These are phyloP conservation scores for Odontesthes bonariensis DNA, from an alignment of 2,113 vertebrate genomes.

Conservation along the genomic window DNA sequence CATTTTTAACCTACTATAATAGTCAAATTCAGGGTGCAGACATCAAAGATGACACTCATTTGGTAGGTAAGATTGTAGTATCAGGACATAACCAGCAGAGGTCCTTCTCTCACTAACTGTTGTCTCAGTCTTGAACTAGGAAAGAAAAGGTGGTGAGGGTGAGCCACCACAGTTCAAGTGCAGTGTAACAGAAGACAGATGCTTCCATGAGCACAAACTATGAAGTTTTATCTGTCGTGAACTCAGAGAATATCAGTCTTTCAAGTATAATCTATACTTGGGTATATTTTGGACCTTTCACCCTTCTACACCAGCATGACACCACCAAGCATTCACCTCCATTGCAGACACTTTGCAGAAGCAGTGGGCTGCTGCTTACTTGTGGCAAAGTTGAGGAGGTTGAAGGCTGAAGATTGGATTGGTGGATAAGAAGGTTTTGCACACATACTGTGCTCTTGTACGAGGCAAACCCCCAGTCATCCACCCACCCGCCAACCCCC, in stretches of 20 bases:
- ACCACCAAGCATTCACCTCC: conserved; percentile 1
- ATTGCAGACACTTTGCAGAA: conserved; percentile 20
- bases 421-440: conserved; percentile 35
- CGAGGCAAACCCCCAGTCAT: conserved; percentile 47
- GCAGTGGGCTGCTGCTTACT: conserved; percentile 25
- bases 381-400: conserved; percentile 28
- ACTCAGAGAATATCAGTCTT: background rate
- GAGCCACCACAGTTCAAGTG: conserved; percentile 23
- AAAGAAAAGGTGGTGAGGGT: conserved; percentile 37
- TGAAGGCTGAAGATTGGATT: conserved; percentile 25
- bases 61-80: conserved; percentile 61
- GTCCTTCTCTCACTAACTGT: conserved; percentile 78
- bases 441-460: conserved; percentile 50
- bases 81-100: conserved; percentile 75
- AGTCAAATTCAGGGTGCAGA: background rate
- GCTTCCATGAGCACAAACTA: background rate
- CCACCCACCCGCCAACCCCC: conserved; percentile 24
- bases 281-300: conserved; percentile 27
- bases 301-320: background rate
- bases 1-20: background rate
- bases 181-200: conserved; percentile 12
- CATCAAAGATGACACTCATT: conserved; percentile 12
- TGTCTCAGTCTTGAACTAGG: conserved; percentile 9
- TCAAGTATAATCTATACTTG: conserved; percentile 1
- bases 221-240: background rate